Evolutionary conservation across 2,797 vertebrate genomes (phyloP).

Genomic region (Gambelia wislizenii): DNA sequence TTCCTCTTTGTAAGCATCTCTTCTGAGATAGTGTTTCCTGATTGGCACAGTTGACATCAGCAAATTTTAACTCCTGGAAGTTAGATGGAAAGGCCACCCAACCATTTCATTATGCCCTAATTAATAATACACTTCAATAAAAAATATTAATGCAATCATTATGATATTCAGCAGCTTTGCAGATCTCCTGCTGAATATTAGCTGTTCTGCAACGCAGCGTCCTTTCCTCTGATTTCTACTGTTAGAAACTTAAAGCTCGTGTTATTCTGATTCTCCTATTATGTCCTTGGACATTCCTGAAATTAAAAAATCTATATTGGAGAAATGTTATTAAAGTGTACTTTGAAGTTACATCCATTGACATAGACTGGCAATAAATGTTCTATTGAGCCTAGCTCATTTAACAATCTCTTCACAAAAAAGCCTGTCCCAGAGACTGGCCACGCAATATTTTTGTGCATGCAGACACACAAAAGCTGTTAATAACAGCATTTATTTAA

Average conservation of each 20-base stretch:
- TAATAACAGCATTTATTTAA: background rate
- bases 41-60: slow-evolving; percentile 49
- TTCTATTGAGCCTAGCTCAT: background rate
- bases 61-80: slow-evolving; percentile 60
- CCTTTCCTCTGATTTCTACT: slow-evolving; percentile 16
- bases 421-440: background rate
- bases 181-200: slow-evolving; percentile 61
- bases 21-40: slow-evolving; percentile 22
- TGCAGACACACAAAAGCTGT: background rate
- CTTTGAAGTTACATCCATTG: slow-evolving; percentile 29
- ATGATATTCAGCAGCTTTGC: slow-evolving; percentile 65
- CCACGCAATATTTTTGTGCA: background rate
- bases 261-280: background rate
- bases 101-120: slow-evolving; percentile 59
- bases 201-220: slow-evolving; percentile 51
- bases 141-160: slow-evolving; percentile 48
- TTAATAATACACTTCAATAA: slow-evolving; percentile 76
- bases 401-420: background rate
- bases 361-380: slow-evolving; percentile 14
- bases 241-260: slow-evolving; percentile 26
- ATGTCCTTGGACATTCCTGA: slow-evolving; percentile 27
- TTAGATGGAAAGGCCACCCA: slow-evolving; percentile 72
- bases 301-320: slow-evolving; percentile 57
- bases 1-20: background rate
- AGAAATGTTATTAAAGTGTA: slow-evolving; percentile 47